Percentiles rank a stretch among this genome's conserved stretches.
These are phyloP conservation scores for Phyllostomus discolor DNA, from an alignment of 2,113 vertebrate genomes.

Conservation along the genomic window DNA sequence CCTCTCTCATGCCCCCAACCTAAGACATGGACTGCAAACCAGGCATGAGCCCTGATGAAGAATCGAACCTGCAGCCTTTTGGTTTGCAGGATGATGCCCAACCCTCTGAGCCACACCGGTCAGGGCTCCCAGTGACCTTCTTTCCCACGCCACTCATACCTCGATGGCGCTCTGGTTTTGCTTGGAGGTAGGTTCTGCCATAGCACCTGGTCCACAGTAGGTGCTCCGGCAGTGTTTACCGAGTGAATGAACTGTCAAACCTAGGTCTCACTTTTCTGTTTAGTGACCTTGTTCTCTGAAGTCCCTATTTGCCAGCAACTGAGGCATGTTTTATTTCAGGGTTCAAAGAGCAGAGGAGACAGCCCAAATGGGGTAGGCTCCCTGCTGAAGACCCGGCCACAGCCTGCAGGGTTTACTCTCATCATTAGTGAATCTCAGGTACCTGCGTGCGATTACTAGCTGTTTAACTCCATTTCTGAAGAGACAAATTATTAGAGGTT, in stretches of 20 bases:
- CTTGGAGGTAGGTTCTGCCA: not conserved
- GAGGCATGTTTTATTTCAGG: not conserved
- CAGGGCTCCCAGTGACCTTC: too few species aligned
- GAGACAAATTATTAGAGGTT: not conserved
- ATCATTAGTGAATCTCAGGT: not conserved
- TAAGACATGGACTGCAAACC: too few species aligned
- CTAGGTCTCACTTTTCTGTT: not conserved
- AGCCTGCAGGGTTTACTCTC: not conserved
- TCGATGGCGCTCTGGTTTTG: not conserved
- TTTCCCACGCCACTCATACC: too few species aligned
- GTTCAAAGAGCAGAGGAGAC: not conserved
- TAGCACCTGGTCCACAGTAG: not conserved
- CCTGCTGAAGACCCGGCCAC: not conserved
- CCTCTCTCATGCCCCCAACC: too few species aligned
- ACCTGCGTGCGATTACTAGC: not conserved
- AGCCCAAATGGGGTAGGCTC: not conserved
- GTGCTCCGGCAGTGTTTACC: not conserved
- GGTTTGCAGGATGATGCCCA: too few species aligned
- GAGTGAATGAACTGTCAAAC: not conserved
- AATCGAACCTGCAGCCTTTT: too few species aligned
- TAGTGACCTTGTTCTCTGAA: not conserved
- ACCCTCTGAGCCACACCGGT: too few species aligned
- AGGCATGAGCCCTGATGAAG: too few species aligned
- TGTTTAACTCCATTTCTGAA: not conserved
- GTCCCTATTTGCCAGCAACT: not conserved